Evolutionary conservation across 1,140 invertebrate genomes (phyloP), one percentile per base, ranked within the genome.

Genomic region (Papilio machaon): DNA sequence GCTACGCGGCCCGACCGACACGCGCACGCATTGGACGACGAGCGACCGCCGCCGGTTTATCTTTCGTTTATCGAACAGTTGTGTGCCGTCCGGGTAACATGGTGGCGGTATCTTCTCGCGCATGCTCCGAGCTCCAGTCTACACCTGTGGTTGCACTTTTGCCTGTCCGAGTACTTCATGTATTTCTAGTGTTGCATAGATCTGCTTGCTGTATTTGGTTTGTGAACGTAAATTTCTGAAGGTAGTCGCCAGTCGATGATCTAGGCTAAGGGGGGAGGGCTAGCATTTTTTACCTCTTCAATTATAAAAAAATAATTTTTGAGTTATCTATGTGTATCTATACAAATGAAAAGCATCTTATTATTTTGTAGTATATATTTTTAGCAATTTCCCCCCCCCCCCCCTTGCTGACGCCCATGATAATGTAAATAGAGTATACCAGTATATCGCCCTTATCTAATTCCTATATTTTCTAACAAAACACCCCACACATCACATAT

Each of bases 1-100:
- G 38, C 19, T 43, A 17, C 30, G 2, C 60, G 19, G n/a, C 82
- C 81, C 73, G 73, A 17, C 43, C 73, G 43, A 17, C 19, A 15
- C 82, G 60, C 79, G 70, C 70, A 82, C 43, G 73, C 81, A 67
- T 47, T 77, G 75, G n/a, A 47, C 64, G 19, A 35, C 60, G 64
- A 75, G 67, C 67, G 67, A 70, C 67, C 6, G 73, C 47, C 64
- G 30, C 38, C 17, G 52, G 30, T 35, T 70, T 64, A 73, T 19
- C n/a, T 79, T 13, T 74, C 67, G 30, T 49, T 74, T 74, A 74
- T 74, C 73, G 73, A 74, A 74, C 73, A 74, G 38, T 74, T 74
- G 13, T 73, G 19, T 75, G 19, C 73, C 47, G 73, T 46, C 70
- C 13, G 38, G 74, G 15, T 77, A 77, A 43, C 52, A 77, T 60